phyloP scores from a whole-genome alignment of 1,140 invertebrate species.

The Tetraneura akinire region DNA sequence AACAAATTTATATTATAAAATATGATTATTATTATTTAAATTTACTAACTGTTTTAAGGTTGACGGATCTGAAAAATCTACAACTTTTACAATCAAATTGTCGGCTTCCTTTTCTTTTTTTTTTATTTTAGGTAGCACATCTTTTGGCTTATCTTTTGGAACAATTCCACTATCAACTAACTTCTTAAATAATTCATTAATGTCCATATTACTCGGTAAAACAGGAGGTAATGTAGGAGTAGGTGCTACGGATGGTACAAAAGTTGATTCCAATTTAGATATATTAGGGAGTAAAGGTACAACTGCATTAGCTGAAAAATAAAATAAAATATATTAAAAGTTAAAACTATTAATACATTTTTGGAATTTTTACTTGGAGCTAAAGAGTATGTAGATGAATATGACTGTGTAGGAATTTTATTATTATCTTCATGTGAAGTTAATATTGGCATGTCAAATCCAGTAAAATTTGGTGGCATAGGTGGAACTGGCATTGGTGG shows the following conservation, averaged over 20 bases:
- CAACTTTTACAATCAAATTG: slow-evolving; percentile 62
- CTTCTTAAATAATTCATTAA: slow-evolving; percentile 81
- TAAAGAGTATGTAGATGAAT: slow-evolving; percentile 35
- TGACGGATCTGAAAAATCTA: slow-evolving; percentile 70
- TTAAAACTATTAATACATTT: not conserved
- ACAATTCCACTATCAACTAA: slow-evolving; percentile 83
- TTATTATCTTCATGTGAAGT: slow-evolving; percentile 18
- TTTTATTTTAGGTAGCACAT: slow-evolving; percentile 56
- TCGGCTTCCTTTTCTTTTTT: slow-evolving; percentile 46
- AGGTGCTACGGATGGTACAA: not conserved
- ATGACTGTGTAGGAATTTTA: slow-evolving; percentile 13
- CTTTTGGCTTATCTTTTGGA: slow-evolving; percentile 59
- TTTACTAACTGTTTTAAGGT: slow-evolving; percentile 73
- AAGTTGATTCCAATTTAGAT: slow-evolving; percentile 12
- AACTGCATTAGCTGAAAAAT: not conserved
- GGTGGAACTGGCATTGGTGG: slow-evolving; percentile 50
- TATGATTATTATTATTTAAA: slow-evolving; percentile 29
- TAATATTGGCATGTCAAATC: slow-evolving; percentile 19
- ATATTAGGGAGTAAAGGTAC: not conserved
- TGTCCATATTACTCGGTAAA: slow-evolving; percentile 65
- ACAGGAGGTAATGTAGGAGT: slow-evolving; percentile 8
- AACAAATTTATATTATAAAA: not conserved
- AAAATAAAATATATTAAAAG: not conserved
- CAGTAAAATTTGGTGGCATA: slow-evolving; percentile 29
- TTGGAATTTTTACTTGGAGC: slow-evolving; percentile 4